Evolutionary conservation across 92 coral and sea anemone species (phyloP), one percentile per base, ranked within the genome.

Genomic region (Zoanthus sociatus): DNA sequence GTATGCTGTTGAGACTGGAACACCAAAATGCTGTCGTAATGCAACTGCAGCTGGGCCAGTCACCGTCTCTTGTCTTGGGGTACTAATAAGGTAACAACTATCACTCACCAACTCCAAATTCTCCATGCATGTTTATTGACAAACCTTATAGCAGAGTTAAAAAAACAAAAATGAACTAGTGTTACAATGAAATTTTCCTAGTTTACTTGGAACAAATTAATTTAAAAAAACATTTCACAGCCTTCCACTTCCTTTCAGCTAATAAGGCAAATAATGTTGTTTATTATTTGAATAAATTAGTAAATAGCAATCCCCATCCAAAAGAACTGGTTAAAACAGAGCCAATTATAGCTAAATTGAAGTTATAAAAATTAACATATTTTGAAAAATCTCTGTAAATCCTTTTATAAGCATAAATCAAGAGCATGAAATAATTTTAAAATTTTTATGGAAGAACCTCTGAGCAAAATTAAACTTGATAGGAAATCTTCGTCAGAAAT

Each of bases 41-140:
- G 74, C 77, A 46, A 86, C 61, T 60, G 89, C 89, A 51, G 64
- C 74, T 18, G 81, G 55, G 18, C 83, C 89, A 76, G 76, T 61
- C 58, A 86, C 60, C 14, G 17, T 21, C 61, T 76, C 63, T n/a
- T 77, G 83, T 63, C 79, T 76, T 8, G 84, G 63, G 37, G 67
- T 84, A 20, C 78, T 84, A 33, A 86, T 75, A 71, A 77, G 20
- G 69, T 87, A 87, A 61, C 90, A 87, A 44, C 90, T 77, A 26
- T 45, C 50, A 20, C 90, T 69, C 30, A 87, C 86, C 63, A 66
- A 87, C 55, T 87, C 85, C 90, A 85, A 87, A 42, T 64, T 87
- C 86, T 37, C 67, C 84, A 85, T 87, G 78, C 45, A 77, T 37
- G 67, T 48, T 47, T 17, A 75, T 46, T 47, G 63, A 21, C 21